These are phyloP conservation scores for Stenodema calcarata DNA, from an alignment of 2,888 invertebrate species.

Conservation along the genomic window DNA sequence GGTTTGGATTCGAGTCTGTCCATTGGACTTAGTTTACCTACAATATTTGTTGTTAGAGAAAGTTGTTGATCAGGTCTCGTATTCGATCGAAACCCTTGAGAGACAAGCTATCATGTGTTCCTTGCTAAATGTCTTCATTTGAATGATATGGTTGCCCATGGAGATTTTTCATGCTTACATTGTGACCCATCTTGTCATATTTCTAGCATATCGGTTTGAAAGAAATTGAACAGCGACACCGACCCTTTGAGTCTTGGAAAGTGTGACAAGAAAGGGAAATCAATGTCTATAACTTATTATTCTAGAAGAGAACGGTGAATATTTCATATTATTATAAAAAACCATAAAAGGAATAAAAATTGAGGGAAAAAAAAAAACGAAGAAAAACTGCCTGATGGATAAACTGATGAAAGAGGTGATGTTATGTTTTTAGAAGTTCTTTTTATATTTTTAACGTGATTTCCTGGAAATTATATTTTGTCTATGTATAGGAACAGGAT, in stretches of 20 bases:
- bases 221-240: not conserved
- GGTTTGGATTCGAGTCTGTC: conserved; percentile 18
- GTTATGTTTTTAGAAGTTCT: not conserved
- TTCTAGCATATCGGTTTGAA: not conserved
- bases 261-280: not conserved
- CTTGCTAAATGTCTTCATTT: conserved; percentile 4
- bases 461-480: too few relatives aligned
- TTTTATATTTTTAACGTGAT: too few relatives aligned
- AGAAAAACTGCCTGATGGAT: not conserved
- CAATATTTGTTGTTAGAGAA: not conserved
- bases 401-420: not conserved
- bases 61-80: not conserved
- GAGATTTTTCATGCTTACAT: not conserved
- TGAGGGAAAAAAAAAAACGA: too few relatives aligned
- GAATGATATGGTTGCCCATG: conserved; percentile 16
- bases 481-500: too few relatives aligned
- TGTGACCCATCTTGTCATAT: not conserved
- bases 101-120: conserved; percentile 17
- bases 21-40: not conserved
- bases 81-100: not conserved
- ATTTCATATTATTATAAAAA: too few relatives aligned
- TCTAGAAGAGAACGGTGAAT: too few relatives aligned
- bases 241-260: not conserved
- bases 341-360: too few relatives aligned
- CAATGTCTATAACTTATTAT: too few relatives aligned